A percentile compares a stretch with the other conserved stretches of the same genome.
Evolutionary conservation across 2,888 invertebrate species (phyloP).

Genomic region (Xanthorhoe designata): DNA sequence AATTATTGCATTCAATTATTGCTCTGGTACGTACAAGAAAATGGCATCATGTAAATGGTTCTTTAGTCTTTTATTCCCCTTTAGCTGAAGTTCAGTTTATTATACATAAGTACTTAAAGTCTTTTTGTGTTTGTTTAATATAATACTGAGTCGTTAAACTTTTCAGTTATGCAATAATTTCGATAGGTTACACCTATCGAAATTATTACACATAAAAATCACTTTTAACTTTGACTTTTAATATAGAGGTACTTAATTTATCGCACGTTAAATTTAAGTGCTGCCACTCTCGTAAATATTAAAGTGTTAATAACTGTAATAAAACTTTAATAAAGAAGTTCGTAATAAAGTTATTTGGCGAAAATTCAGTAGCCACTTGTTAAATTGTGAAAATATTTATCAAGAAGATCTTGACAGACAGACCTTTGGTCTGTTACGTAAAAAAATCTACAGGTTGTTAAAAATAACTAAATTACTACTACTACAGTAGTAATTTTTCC

Average conservation of each 20-base stretch:
- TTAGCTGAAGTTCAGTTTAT: too few species aligned
- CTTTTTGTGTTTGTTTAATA: not conserved
- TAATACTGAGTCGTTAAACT: not conserved
- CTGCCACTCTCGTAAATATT: slow-evolving; percentile 25
- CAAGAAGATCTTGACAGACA: not conserved
- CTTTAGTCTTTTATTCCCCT: too few species aligned
- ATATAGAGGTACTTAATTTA: slow-evolving; percentile 23
- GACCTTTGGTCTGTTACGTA: too few species aligned
- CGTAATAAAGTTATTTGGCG: not conserved
- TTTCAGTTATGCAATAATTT: not conserved
- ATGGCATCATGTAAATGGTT: too few species aligned
- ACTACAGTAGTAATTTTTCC: too few species aligned
- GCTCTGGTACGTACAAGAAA: too few species aligned
- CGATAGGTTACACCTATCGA: slow-evolving; percentile 7
- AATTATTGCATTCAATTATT: too few species aligned
- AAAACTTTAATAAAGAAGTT: slow-evolving; percentile 3
- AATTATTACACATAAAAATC: slow-evolving; percentile 26
- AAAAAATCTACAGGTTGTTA: not conserved
- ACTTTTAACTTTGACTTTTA: slow-evolving; percentile 17
- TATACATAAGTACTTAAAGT: too few species aligned
- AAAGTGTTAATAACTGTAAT: slow-evolving; percentile 25
- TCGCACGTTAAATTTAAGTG: slow-evolving; percentile 22
- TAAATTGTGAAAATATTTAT: not conserved
- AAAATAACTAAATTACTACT: not conserved
- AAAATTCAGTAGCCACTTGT: not conserved